A percentile compares a stretch with the other conserved stretches of the same genome.
These are phyloP conservation scores for Mobula birostris DNA, from an alignment of 2,113 vertebrate genomes.

Conservation along the genomic window DNA sequence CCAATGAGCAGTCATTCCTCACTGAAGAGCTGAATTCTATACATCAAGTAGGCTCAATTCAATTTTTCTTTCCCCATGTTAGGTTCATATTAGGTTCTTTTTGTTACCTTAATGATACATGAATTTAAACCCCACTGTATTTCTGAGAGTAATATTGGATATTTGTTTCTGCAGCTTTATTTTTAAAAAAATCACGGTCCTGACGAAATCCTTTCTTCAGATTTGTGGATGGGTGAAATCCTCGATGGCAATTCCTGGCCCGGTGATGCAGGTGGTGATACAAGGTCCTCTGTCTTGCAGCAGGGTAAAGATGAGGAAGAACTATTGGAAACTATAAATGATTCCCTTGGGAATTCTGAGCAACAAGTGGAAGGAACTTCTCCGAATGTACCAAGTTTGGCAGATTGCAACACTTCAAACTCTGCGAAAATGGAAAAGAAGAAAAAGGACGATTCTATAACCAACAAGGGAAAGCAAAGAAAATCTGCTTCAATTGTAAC, in stretches of 20 bases:
- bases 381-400: not conserved
- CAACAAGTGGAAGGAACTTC: not conserved
- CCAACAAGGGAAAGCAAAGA: not conserved
- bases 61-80: not conserved
- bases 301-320: not conserved
- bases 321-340: not conserved
- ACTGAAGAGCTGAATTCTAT: not conserved
- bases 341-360: not conserved
- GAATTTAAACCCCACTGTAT: not conserved
- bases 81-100: not conserved
- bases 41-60: not conserved
- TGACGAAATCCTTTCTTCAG: not conserved
- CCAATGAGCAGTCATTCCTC: not conserved
- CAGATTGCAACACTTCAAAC: constrained; percentile 1
- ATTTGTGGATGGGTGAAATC: not conserved
- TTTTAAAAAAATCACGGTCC: not conserved
- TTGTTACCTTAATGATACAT: not conserved
- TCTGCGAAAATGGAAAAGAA: not conserved
- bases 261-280: not conserved
- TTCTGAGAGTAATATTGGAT: not conserved
- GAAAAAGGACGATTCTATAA: not conserved
- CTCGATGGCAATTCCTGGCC: not conserved
- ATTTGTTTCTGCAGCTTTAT: not conserved
- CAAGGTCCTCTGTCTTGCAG: not conserved
- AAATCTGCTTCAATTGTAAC: not conserved